Conservation (phyloP, 2,888 invertebrate genomes). For the Acleris literana region DNA sequence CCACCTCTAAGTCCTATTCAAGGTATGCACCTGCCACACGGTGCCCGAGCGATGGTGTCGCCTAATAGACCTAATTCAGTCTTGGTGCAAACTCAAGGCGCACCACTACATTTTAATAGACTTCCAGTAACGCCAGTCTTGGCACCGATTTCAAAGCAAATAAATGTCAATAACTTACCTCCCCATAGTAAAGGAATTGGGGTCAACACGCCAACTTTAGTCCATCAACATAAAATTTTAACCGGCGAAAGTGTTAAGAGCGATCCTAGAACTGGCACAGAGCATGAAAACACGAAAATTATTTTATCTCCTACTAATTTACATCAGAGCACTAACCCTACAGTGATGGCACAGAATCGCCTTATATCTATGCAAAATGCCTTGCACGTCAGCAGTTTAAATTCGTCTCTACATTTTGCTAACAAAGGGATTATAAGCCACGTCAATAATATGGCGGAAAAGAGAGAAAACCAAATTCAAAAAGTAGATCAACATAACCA, state of each 20-base stretch:
- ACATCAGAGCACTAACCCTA: conserved; percentile 65
- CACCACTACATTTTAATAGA: conserved; percentile 78
- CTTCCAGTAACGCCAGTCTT: conserved; percentile 84
- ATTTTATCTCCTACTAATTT: conserved; percentile 70
- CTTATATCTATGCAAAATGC: conserved; percentile 75
- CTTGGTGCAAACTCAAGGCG: conserved; percentile 73
- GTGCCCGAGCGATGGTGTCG: conserved; percentile 70
- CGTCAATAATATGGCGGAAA: conserved; percentile 61
- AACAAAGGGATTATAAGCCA: conserved; percentile 72
- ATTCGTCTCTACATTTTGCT: conserved; percentile 62
- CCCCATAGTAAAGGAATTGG: conserved; percentile 66
- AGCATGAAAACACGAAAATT: conserved; percentile 70
- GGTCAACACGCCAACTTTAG: conserved; percentile 54
- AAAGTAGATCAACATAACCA: conserved; percentile 66
- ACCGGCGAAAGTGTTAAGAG: conserved; percentile 61
- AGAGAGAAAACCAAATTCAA: conserved; percentile 60
- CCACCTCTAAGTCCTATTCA: conserved; percentile 76
- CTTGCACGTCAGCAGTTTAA: conserved; percentile 64
- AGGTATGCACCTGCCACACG: conserved; percentile 69
- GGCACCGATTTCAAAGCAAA: conserved; percentile 82
- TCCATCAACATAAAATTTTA: conserved; percentile 71
- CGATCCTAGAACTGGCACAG: conserved; percentile 56
- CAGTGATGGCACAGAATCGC: conserved; percentile 76
- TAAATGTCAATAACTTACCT: conserved; percentile 75
- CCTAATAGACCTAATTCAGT: conserved; percentile 76